Evolutionary conservation across 2,797 vertebrate species (phyloP).

Genomic region (Esox masquinongy): DNA sequence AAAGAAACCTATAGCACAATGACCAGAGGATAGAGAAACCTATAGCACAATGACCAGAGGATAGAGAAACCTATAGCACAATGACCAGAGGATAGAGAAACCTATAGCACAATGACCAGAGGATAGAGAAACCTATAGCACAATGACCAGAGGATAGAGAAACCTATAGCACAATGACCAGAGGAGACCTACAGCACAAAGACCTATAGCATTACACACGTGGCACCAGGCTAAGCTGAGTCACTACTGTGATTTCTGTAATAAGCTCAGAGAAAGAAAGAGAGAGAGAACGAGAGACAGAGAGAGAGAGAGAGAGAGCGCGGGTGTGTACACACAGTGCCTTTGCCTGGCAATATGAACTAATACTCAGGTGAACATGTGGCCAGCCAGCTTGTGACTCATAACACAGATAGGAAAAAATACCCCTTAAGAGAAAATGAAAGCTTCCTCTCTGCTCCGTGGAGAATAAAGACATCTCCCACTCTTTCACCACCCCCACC

Average conservation of each 20-base stretch:
- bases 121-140: too few species aligned
- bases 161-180: neutral
- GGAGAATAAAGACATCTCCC: neutral
- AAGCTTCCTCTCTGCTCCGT: conserved; percentile 8
- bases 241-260: neutral
- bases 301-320: neutral
- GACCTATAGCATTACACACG: neutral
- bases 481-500: neutral
- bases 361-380: neutral
- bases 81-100: too few species aligned
- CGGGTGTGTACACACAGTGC: neutral
- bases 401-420: conserved; percentile 4
- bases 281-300: neutral
- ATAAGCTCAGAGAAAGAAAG: neutral
- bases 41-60: too few species aligned
- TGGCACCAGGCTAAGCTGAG: neutral
- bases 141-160: neutral
- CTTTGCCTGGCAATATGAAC: neutral
- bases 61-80: too few species aligned
- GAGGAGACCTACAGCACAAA: neutral
- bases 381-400: neutral
- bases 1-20: too few species aligned
- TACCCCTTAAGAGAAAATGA: conserved; percentile 12
- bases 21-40: too few species aligned
- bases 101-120: neutral